phyloP scores from a whole-genome alignment of 2,113 vertebrate species.

The Microtus montanus region DNA sequence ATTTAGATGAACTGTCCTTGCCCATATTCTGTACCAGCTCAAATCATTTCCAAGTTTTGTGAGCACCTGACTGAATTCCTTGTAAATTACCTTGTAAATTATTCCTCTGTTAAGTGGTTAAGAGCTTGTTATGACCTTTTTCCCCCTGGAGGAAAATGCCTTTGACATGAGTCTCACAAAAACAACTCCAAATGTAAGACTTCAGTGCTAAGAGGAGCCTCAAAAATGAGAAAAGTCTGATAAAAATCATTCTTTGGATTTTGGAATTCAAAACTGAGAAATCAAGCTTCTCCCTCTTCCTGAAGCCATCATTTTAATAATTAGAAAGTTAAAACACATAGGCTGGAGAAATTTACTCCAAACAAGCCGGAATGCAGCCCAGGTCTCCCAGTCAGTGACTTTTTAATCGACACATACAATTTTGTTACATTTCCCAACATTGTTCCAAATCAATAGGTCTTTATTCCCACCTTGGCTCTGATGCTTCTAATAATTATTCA shows the following conservation, averaged over 20 bases:
- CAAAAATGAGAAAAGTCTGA: neutral
- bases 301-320: neutral
- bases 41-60: conserved; percentile 11
- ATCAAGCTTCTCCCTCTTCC: neutral
- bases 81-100: neutral
- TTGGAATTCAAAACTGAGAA: neutral
- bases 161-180: conserved; percentile 4
- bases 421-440: neutral
- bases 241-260: neutral
- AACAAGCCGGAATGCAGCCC: neutral
- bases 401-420: neutral
- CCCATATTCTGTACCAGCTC: neutral
- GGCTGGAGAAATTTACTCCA: neutral
- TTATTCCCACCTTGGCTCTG: neutral
- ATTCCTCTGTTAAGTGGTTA: neutral
- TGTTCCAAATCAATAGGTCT: neutral
- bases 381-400: neutral
- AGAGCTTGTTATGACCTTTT: neutral
- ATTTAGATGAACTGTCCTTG: neutral
- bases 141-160: neutral
- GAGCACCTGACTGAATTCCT: neutral
- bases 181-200: neutral
- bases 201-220: neutral
- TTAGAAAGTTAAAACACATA: neutral
- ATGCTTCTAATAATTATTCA: neutral